Percentiles rank a stretch among this genome's conserved stretches.
phyloP scores from a whole-genome alignment of 2,113 vertebrate species.

The Rhea pennata region DNA sequence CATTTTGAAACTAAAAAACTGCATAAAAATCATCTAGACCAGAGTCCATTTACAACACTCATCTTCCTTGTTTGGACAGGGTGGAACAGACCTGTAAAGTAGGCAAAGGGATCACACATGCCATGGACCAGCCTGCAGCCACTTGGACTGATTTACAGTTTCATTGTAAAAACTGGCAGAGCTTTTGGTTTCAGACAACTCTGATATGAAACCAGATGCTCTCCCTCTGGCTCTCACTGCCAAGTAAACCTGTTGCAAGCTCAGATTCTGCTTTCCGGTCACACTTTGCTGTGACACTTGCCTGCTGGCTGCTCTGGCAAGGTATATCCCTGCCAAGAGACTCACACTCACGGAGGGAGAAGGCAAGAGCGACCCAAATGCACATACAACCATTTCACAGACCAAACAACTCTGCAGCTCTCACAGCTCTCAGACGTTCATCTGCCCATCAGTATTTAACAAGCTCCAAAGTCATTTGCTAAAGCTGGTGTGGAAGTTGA shows the following conservation, averaged over 20 bases:
- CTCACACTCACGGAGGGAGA: not conserved
- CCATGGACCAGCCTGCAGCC: not conserved
- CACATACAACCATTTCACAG: not conserved
- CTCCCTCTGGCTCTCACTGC: not conserved
- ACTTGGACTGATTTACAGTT: not conserved
- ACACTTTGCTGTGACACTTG: not conserved
- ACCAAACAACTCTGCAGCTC: not conserved
- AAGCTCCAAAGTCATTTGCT: not conserved
- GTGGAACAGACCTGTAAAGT: not conserved
- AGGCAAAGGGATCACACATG: fast-evolving
- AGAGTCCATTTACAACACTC: not conserved
- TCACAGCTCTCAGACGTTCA: fast-evolving
- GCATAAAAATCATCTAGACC: not conserved
- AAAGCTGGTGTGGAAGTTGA: not conserved
- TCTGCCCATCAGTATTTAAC: not conserved
- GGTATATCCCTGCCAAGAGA: not conserved
- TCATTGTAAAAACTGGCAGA: not conserved
- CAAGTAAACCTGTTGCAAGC: not conserved
- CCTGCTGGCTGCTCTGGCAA: not conserved
- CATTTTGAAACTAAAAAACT: not conserved
- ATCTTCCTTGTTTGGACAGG: fast-evolving
- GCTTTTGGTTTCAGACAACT: not conserved
- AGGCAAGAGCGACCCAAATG: fast-evolving
- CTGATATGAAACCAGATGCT: constrained; percentile 12
- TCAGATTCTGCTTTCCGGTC: constrained; percentile 4